These are phyloP conservation scores for Trachymyrmex septentrionalis DNA, from an alignment of 1,140 invertebrate species.

Conservation along the genomic window DNA sequence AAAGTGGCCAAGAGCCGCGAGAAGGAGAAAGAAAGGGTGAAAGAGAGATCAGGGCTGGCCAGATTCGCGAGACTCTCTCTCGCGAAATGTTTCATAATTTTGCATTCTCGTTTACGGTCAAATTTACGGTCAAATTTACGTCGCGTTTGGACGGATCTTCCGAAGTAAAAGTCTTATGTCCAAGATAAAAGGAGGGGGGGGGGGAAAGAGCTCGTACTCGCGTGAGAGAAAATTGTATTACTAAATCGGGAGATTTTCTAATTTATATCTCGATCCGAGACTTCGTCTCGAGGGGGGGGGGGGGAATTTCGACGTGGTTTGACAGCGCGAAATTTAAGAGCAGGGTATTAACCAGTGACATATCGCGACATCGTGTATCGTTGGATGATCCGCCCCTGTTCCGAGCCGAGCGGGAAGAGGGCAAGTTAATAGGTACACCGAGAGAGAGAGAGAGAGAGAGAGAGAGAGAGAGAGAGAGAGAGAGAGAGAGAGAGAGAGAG, in stretches of 20 bases:
- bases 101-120: background rate
- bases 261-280: background rate
- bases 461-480: background rate
- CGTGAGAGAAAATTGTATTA: background rate
- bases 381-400: slow-evolving; percentile 51
- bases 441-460: slow-evolving; percentile 39
- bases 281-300: too few relatives aligned
- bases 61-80: slow-evolving; percentile 41
- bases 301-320: slow-evolving; percentile 34
- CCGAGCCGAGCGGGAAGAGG: slow-evolving; percentile 61
- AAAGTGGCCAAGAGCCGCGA: slow-evolving; percentile 67
- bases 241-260: slow-evolving; percentile 20
- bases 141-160: slow-evolving; percentile 1
- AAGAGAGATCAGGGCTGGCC: slow-evolving; percentile 28
- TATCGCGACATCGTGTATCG: slow-evolving; percentile 45
- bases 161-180: background rate
- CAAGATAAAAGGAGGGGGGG: slow-evolving; percentile 8
- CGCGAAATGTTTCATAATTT: background rate
- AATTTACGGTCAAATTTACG: slow-evolving; percentile 19
- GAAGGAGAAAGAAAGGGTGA: background rate
- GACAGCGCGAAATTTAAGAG: slow-evolving; percentile 26
- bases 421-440: slow-evolving; percentile 70
- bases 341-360: slow-evolving; percentile 44
- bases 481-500: too few relatives aligned
- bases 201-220: background rate